These are phyloP conservation scores for Drosophila mimica DNA, from an alignment of 2,888 invertebrate species.

Conservation along the genomic window DNA sequence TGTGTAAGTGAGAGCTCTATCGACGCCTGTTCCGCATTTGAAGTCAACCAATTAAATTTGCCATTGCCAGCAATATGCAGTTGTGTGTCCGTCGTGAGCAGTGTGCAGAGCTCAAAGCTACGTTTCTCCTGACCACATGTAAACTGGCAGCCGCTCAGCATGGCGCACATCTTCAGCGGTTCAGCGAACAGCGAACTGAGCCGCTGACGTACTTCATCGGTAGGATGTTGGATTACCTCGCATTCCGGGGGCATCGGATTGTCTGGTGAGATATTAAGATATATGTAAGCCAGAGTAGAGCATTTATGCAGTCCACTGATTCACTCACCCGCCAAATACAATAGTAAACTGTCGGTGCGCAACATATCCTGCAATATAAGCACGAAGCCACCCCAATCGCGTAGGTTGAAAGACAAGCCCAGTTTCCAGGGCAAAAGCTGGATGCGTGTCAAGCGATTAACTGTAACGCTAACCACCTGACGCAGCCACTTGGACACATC, in stretches of 20 bases:
- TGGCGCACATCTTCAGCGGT: conserved; percentile 84
- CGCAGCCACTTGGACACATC: conserved; percentile 86
- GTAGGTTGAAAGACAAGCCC: conserved; percentile 86
- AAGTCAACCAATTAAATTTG: conserved; percentile 85
- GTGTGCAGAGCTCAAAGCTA: conserved; percentile 73
- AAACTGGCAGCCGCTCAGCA: conserved; percentile 85
- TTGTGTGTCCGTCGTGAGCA: conserved; percentile 84
- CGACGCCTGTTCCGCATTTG: conserved; percentile 11
- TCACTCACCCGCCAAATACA: conserved; percentile 85
- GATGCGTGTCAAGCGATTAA: conserved; percentile 85
- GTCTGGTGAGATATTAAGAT: conserved; percentile 18
- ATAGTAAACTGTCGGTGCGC: conserved; percentile 86
- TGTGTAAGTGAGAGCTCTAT: conserved; percentile 84
- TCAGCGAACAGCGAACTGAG: conserved; percentile 73
- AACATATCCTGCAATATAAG: conserved; percentile 86
- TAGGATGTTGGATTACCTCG: conserved; percentile 82
- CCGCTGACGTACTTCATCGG: conserved; percentile 82
- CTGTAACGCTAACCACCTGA: conserved; percentile 85
- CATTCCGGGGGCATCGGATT: conserved; percentile 84
- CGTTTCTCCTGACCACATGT: conserved; percentile 79
- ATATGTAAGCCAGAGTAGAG: not conserved
- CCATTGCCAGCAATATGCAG: conserved; percentile 85
- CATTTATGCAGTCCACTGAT: not conserved
- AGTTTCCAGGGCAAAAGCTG: conserved; percentile 87
- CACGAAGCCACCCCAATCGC: conserved; percentile 83